Evolutionary conservation across 2,888 invertebrate genomes (phyloP).

Genomic region (Polydrusus cervinus): DNA sequence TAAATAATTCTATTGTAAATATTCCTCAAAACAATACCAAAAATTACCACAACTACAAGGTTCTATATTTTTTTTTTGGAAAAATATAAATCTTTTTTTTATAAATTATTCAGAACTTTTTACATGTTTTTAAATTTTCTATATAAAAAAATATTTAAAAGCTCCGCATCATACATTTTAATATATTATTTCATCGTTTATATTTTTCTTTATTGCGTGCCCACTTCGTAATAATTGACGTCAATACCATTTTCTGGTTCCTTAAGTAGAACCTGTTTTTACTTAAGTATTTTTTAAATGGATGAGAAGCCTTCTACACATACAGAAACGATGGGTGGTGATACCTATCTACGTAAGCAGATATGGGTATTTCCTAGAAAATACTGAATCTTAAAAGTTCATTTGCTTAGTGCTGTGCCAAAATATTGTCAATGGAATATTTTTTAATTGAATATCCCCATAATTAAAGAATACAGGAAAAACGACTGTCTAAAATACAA

Average conservation of each 20-base stretch:
- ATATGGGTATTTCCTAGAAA: not conserved
- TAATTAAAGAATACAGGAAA: not conserved
- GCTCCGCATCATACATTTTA: too few relatives aligned
- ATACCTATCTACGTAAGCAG: not conserved
- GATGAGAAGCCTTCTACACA: too few relatives aligned
- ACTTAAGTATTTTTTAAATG: not conserved
- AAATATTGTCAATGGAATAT: not conserved
- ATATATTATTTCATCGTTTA: not conserved
- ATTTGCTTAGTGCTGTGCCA: too few relatives aligned
- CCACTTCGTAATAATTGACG: not conserved
- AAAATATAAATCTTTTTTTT: too few relatives aligned
- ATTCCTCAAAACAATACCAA: too few relatives aligned
- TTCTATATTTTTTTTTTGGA: too few relatives aligned
- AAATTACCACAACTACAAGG: too few relatives aligned
- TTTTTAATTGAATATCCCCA: not conserved
- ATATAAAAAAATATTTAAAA: too few relatives aligned
- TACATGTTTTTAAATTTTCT: too few relatives aligned
- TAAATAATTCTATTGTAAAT: too few relatives aligned
- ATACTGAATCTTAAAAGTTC: not conserved
- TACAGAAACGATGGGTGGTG: too few relatives aligned
- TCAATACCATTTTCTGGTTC: conserved; percentile 5
- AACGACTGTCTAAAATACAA: not conserved
- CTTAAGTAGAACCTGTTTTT: not conserved
- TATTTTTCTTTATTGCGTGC: not conserved
- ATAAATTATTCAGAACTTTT: too few relatives aligned